A percentile compares a stretch with the other conserved stretches of the same genome.
These are phyloP conservation scores for Carpatolechia fugitivella DNA, from an alignment of 2,888 invertebrate species.

Conservation along the genomic window DNA sequence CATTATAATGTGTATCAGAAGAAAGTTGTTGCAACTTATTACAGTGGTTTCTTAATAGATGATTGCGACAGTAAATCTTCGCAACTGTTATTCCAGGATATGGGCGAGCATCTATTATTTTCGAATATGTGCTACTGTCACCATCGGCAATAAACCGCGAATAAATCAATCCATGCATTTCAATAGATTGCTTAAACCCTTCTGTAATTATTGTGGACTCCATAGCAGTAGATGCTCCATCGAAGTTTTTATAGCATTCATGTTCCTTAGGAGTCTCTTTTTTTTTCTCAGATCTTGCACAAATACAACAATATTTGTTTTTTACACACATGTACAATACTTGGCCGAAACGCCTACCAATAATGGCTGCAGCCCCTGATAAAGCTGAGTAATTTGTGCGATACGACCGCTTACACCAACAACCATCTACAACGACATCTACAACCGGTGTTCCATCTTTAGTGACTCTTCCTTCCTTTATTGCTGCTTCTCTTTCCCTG, in stretches of 20 bases:
- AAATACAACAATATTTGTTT: conserved; percentile 27
- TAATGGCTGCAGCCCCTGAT: conserved; percentile 27
- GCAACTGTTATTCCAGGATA: conserved; percentile 24
- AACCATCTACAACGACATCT: conserved; percentile 26
- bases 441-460: conserved; percentile 25
- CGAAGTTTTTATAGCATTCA: conserved; percentile 26
- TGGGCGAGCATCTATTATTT: conserved; percentile 22
- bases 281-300: conserved; percentile 25
- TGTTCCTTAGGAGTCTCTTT: conserved; percentile 17
- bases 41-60: conserved; percentile 22
- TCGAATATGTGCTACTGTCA: conserved; percentile 25
- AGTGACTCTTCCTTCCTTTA: conserved; percentile 22
- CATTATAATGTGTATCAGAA: conserved; percentile 10
- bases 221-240: conserved; percentile 26
- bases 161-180: conserved; percentile 26
- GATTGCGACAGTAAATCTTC: conserved; percentile 25
- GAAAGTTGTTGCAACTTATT: conserved; percentile 17
- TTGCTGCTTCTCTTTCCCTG: conserved; percentile 24
- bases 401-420: conserved; percentile 25
- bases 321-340: conserved; percentile 23
- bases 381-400: conserved; percentile 24
- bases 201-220: conserved; percentile 25
- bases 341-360: conserved; percentile 24
- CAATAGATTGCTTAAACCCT: conserved; percentile 25
- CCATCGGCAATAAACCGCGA: conserved; percentile 25